Conservation (phyloP, 2,113 vertebrate genomes). For the Caloenas nicobarica region DNA sequence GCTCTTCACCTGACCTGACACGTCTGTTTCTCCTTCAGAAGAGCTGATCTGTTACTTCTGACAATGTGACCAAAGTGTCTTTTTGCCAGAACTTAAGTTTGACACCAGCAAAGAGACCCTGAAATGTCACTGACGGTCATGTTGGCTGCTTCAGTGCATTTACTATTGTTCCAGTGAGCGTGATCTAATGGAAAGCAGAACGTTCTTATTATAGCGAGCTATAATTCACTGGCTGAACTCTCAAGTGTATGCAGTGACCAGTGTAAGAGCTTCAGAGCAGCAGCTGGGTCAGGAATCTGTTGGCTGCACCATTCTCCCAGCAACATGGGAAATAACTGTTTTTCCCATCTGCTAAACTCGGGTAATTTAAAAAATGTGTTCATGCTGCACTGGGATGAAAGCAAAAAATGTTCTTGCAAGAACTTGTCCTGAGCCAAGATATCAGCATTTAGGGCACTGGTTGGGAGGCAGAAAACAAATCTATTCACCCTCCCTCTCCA, state of each 20-base stretch:
- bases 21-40: background rate
- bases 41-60: background rate
- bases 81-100: background rate
- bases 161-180: background rate
- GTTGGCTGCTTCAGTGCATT: background rate
- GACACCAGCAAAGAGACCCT: constrained; percentile 22
- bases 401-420: background rate
- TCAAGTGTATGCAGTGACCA: background rate
- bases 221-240: constrained; percentile 43
- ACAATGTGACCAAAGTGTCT: background rate
- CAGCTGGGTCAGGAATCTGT: constrained; percentile 36
- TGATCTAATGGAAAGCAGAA: constrained; percentile 52
- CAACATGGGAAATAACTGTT: constrained; percentile 3
- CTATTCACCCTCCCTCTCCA: background rate
- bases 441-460: background rate
- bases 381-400: background rate
- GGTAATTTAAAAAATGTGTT: constrained; percentile 9
- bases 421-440: background rate
- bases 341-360: background rate
- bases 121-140: constrained; percentile 1
- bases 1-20: background rate
- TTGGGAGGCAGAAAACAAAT: background rate
- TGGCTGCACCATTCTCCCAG: background rate
- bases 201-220: constrained; percentile 58
- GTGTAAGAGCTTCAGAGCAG: background rate